A percentile compares a stretch with the other conserved stretches of the same genome.
These are phyloP conservation scores for Chymomyza caudatula DNA, from an alignment of 2,888 invertebrate species.

Conservation along the genomic window DNA sequence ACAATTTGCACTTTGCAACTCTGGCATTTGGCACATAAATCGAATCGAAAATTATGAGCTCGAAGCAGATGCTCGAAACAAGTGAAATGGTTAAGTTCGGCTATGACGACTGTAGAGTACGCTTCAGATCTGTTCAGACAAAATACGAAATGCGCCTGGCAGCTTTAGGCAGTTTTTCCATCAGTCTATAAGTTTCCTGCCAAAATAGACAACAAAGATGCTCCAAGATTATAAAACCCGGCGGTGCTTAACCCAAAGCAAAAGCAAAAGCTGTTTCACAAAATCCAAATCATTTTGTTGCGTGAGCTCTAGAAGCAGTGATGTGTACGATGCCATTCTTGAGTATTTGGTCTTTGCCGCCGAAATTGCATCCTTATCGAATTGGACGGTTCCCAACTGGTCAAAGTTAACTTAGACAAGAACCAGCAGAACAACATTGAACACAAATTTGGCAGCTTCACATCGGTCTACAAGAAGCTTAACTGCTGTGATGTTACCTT, in stretches of 20 bases:
- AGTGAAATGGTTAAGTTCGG: too few species aligned
- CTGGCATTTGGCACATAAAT: slow-evolving; percentile 65
- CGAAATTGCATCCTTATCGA: slow-evolving; percentile 97
- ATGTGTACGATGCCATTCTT: slow-evolving; percentile 97
- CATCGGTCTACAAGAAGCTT: slow-evolving; percentile 98
- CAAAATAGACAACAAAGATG: too few species aligned
- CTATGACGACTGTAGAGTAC: too few species aligned
- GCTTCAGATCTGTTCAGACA: too few species aligned
- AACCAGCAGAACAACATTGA: slow-evolving; percentile 99
- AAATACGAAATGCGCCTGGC: too few species aligned
- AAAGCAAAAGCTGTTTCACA: slow-evolving; percentile 97
- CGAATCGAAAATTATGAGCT: slow-evolving; percentile 40
- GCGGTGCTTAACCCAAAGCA: slow-evolving; percentile 96
- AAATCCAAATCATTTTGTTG: slow-evolving; percentile 96
- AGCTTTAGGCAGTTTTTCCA: too few species aligned
- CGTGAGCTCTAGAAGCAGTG: slow-evolving; percentile 99
- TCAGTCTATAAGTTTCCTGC: too few species aligned
- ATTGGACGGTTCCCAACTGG: slow-evolving; percentile 96
- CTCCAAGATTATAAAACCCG: slow-evolving; percentile 91
- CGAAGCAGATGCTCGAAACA: too few species aligned
- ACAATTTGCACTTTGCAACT: too few species aligned
- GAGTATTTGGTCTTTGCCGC: slow-evolving; percentile 99
- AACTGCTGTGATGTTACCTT: slow-evolving; percentile 99
- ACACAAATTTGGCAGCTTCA: slow-evolving; percentile 99
- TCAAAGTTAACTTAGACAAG: slow-evolving; percentile 98